Evolutionary conservation across 30 jellyfish, hydroid and myxozoan species (phyloP), one percentile per base, ranked within the genome.

Genomic region (Mastigias papua): DNA sequence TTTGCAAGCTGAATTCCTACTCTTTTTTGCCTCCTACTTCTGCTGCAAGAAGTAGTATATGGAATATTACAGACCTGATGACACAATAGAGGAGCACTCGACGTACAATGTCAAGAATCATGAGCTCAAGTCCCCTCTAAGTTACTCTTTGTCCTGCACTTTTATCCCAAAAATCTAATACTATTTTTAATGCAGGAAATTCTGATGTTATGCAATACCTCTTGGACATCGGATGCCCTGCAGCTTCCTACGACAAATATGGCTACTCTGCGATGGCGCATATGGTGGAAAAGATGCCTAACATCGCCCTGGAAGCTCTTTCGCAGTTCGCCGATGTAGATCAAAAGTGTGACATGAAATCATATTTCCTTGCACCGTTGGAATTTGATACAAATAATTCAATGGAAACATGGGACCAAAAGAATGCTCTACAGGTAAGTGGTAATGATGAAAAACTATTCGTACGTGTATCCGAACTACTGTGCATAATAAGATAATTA

Each of bases 221-320:
- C 9, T 72, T 95, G 68, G 97, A 89, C 71, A 34, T 73, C 28
- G 99, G 97, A 46, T 97, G 98, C 61, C 96, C 99, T 17, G 97
- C 89, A 27, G 94, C 96, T 13, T 88, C 82, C 20, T 74, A 17
- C 42, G 97, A 95, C 89, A 68, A 60, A 30, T 76, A 65, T 1
- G 99, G 99, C 50, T 80, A 84, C 77, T 75, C 93, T 0, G 92
- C 91, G 19, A 51, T 95, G 70, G 86, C 96, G 42, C 66, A 84
- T 63, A 90, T 95, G 97, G 81, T 95, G 17, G 97, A 89, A 86
- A 95, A 95, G 82, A 95, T 95, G 97, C 99, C 97, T 54, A 33
- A 65, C 64, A 51, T 89, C 21, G 99, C 99, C 5, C 35, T 76
- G 69, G 72, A 62, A 46, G 99, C 99, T 23, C 82, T 95, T 0